Evolutionary conservation across 2,888 invertebrate genomes (phyloP).

Genomic region (Archips xylosteana): DNA sequence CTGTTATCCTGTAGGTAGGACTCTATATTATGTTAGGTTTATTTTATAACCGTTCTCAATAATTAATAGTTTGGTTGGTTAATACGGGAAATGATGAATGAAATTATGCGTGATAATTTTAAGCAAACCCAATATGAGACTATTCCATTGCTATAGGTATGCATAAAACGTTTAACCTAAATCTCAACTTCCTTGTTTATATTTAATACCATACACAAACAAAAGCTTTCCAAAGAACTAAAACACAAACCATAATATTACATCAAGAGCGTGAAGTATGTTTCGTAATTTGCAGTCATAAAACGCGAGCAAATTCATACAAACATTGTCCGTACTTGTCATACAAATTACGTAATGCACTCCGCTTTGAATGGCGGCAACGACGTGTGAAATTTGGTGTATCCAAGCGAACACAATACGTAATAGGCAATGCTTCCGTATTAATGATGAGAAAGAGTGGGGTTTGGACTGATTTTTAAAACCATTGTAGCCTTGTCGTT

Average conservation of each 20-base stretch:
- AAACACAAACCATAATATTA: constrained; percentile 10
- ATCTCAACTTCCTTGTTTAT: neutral
- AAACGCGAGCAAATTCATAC: constrained; percentile 34
- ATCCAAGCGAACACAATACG: constrained; percentile 26
- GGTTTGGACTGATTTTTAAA: too few relatives aligned
- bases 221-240: constrained; percentile 5
- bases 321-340: constrained; percentile 31
- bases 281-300: constrained; percentile 18
- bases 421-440: constrained; percentile 12
- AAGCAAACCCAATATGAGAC: too few relatives aligned
- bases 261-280: constrained; percentile 17
- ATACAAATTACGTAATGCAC: constrained; percentile 9
- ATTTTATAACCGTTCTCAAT: too few relatives aligned
- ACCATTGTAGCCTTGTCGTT: too few relatives aligned
- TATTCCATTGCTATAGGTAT: too few relatives aligned
- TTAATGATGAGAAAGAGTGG: neutral
- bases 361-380: constrained; percentile 24
- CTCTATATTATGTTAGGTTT: too few relatives aligned
- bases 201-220: neutral
- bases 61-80: too few relatives aligned
- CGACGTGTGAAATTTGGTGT: constrained; percentile 37
- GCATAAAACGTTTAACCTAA: too few relatives aligned
- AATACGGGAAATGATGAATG: too few relatives aligned
- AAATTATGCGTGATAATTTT: too few relatives aligned
- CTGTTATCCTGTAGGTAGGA: too few relatives aligned